These are phyloP conservation scores for Liodrosophila aerea DNA, from an alignment of 2,888 invertebrate genomes.

Conservation along the genomic window DNA sequence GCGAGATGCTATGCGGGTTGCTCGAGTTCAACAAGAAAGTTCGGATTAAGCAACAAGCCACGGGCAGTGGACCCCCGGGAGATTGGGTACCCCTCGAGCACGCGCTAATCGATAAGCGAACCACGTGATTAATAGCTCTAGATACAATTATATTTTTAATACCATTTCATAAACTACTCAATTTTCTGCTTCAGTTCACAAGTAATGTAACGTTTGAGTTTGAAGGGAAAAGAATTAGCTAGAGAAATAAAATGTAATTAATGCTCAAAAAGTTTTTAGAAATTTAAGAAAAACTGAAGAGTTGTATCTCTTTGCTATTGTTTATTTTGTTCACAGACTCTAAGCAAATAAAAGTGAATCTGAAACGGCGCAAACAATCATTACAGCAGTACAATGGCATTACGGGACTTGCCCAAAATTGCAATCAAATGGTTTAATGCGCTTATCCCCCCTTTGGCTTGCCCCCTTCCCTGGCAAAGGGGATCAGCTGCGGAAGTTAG, in stretches of 20 bases:
- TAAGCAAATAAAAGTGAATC: conserved; percentile 37
- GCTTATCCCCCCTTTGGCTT: conserved; percentile 48
- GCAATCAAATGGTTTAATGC: conserved; percentile 65
- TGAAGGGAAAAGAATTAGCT: too few relatives aligned
- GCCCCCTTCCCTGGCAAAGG: not conserved
- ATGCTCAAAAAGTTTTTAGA: too few relatives aligned
- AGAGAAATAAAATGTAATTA: too few relatives aligned
- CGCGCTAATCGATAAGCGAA: conserved; percentile 56
- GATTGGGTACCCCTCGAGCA: conserved; percentile 26
- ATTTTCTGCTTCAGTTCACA: conserved; percentile 18
- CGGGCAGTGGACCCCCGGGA: not conserved
- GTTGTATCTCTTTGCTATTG: conserved; percentile 7
- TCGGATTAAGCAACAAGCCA: conserved; percentile 16
- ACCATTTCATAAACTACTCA: conserved; percentile 22
- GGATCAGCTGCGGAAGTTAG: conserved; percentile 41
- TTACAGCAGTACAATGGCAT: conserved; percentile 39
- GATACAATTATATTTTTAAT: conserved; percentile 22
- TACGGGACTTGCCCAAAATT: conserved; percentile 40
- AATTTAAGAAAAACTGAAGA: too few relatives aligned
- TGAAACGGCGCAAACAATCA: conserved; percentile 40
- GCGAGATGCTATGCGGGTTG: conserved; percentile 44
- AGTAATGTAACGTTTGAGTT: too few relatives aligned
- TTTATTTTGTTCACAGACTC: conserved; percentile 5
- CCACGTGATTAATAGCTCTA: conserved; percentile 53
- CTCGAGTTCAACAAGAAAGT: conserved; percentile 39